A percentile compares a stretch with the other conserved stretches of the same genome.
Conservation (phyloP, 92 coral and sea anemone species). For the Zoanthus sociatus region DNA sequence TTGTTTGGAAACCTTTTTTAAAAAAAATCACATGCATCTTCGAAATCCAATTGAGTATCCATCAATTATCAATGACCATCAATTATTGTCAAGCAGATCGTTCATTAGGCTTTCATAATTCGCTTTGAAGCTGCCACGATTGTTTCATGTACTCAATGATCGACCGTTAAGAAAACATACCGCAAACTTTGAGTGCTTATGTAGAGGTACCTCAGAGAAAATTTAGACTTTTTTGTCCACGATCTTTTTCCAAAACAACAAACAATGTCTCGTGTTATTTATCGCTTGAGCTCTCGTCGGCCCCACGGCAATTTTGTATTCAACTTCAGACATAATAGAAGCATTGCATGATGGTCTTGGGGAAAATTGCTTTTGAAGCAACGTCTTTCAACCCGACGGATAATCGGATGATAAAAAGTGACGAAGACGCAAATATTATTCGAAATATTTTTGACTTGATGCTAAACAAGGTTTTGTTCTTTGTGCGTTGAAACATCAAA, state of each 20-base stretch:
- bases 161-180: too few relatives aligned
- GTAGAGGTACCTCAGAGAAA: background rate
- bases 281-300: background rate
- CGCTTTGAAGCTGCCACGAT: too few relatives aligned
- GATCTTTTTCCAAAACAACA: background rate
- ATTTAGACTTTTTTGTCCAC: background rate
- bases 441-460: background rate
- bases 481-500: background rate
- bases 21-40: too few relatives aligned
- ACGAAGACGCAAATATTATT: background rate
- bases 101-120: too few relatives aligned
- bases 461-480: background rate
- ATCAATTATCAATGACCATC: too few relatives aligned
- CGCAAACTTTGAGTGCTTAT: background rate
- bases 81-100: too few relatives aligned
- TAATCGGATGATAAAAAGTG: background rate
- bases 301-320: background rate
- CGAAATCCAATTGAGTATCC: too few relatives aligned
- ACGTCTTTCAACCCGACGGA: background rate
- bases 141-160: too few relatives aligned
- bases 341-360: slow-evolving; percentile 39
- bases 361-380: background rate
- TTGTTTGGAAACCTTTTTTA: too few relatives aligned
- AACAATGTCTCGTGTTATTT: background rate
- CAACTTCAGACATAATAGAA: background rate